Percentiles rank a stretch among this genome's conserved stretches.
Evolutionary conservation across 1,140 invertebrate genomes (phyloP).

Genomic region (Tetraneura akinire): DNA sequence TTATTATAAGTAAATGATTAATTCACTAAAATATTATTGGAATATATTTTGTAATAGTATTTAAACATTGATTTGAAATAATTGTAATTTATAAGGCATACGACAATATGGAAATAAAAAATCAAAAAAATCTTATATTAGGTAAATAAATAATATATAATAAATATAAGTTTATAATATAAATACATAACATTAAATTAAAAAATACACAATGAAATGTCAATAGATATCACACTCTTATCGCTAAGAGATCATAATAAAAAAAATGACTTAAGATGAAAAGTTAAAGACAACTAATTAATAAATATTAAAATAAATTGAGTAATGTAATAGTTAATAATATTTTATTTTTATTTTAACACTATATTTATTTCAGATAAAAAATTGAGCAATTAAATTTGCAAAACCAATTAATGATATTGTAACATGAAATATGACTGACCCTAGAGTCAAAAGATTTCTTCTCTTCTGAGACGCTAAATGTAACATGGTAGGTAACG

Average conservation of each 20-base stretch:
- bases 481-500: constrained; percentile 76
- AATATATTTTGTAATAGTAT: no score
- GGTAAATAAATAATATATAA: background rate
- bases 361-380: constrained; percentile 62
- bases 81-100: no score
- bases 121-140: constrained; percentile 10
- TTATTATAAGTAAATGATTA: no score
- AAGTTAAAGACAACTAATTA: constrained; percentile 6
- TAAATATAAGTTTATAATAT: constrained; percentile 6
- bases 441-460: constrained; percentile 63
- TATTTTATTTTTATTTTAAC: no score
- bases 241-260: constrained; percentile 36
- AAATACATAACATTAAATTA: constrained; percentile 4
- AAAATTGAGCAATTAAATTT: constrained; percentile 80
- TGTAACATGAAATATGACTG: constrained; percentile 63
- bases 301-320: no score
- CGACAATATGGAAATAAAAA: no score
- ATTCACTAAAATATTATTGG: no score
- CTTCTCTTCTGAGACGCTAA: constrained; percentile 68
- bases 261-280: constrained; percentile 19
- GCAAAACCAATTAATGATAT: constrained; percentile 71
- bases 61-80: no score
- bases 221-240: constrained; percentile 25
- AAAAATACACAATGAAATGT: constrained; percentile 12
- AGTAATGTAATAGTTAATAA: no score